Percentiles rank a stretch among this genome's conserved stretches.
Evolutionary conservation across 2,888 invertebrate species (phyloP).

Genomic region (Apeira syringaria): DNA sequence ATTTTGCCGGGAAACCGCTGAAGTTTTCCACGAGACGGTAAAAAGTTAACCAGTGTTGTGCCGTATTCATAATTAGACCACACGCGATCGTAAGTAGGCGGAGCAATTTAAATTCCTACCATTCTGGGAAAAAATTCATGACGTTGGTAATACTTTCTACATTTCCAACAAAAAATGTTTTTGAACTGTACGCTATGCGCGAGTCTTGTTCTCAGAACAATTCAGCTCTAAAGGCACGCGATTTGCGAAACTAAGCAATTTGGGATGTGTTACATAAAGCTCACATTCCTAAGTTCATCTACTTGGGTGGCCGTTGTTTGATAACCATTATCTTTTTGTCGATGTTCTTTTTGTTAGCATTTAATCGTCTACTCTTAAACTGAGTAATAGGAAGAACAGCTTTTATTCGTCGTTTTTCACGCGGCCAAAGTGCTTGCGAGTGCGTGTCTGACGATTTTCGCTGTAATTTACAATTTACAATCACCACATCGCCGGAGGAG

Average conservation of each 20-base stretch:
- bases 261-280: slow-evolving; percentile 72
- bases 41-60: slow-evolving; percentile 52
- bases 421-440: slow-evolving; percentile 28
- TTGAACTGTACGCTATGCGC: slow-evolving; percentile 68
- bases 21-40: slow-evolving; percentile 43
- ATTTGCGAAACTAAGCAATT: slow-evolving; percentile 62
- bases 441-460: slow-evolving; percentile 32
- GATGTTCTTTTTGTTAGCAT: slow-evolving; percentile 59
- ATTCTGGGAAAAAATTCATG: slow-evolving; percentile 75
- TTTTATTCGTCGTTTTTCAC: slow-evolving; percentile 59
- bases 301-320: slow-evolving; percentile 74
- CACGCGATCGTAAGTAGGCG: slow-evolving; percentile 74
- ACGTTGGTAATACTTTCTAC: slow-evolving; percentile 69
- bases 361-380: slow-evolving; percentile 68
- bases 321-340: slow-evolving; percentile 72
- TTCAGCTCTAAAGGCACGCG: slow-evolving; percentile 56
- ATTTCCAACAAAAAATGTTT: slow-evolving; percentile 71
- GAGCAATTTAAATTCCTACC: slow-evolving; percentile 74
- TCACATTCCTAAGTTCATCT: slow-evolving; percentile 66
- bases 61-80: slow-evolving; percentile 78
- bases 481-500: slow-evolving; percentile 24
- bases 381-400: slow-evolving; percentile 51
- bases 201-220: slow-evolving; percentile 65
- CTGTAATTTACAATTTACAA: slow-evolving; percentile 29
- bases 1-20: slow-evolving; percentile 54